Conservation (phyloP, 2,113 vertebrate species). For the Hippolais icterina region DNA sequence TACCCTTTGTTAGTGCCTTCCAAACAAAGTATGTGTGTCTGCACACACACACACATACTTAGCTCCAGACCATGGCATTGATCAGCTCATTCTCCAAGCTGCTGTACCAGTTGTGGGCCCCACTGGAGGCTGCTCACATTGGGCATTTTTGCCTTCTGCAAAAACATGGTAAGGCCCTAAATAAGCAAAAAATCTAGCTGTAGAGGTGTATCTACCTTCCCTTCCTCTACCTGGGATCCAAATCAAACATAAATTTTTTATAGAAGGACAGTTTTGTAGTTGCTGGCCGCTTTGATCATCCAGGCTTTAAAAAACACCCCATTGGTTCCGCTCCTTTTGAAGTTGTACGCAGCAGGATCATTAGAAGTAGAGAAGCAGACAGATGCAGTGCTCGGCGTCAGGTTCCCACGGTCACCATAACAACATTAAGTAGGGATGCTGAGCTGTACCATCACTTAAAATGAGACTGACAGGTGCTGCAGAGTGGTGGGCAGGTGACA, state of each 20-base stretch:
- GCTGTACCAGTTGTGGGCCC: background rate
- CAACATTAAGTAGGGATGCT: conserved; percentile 5
- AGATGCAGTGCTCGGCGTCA: background rate
- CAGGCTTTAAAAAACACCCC: background rate
- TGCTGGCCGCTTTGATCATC: background rate
- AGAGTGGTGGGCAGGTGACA: background rate
- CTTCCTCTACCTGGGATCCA: background rate
- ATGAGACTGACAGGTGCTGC: background rate
- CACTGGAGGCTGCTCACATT: background rate
- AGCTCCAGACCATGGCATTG: background rate
- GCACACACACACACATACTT: too few relatives aligned
- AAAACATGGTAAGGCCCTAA: background rate
- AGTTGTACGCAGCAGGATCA: background rate
- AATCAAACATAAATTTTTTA: background rate
- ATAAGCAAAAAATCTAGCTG: background rate
- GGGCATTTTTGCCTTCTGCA: background rate
- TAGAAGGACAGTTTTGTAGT: background rate
- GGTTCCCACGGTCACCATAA: conserved; percentile 29
- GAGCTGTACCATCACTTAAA: background rate
- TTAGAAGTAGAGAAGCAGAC: background rate
- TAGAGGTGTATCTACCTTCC: background rate
- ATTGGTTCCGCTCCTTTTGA: conserved; percentile 15
- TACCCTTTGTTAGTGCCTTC: background rate
- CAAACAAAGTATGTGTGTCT: accelerated
- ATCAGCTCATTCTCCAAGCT: background rate